Conservation (phyloP, 1,140 invertebrate genomes). For the Chlorops oryzae region DNA sequence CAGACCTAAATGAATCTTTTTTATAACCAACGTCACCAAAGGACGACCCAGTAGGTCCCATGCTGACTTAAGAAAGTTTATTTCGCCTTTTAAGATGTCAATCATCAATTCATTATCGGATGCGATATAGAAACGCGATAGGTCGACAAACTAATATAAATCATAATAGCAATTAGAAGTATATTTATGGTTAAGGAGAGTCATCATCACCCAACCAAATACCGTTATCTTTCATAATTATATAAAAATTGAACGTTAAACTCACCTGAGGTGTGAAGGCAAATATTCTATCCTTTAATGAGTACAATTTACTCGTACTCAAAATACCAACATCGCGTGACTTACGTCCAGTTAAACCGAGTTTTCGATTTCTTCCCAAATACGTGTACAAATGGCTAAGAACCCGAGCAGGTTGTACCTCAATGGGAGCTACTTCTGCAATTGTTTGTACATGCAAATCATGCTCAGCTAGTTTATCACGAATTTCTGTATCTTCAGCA, state of each 20-base stretch:
- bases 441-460: constrained; percentile 93
- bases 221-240: too few species aligned
- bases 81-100: constrained; percentile 93
- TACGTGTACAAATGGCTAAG: constrained; percentile 92
- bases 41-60: constrained; percentile 92
- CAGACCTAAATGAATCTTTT: constrained; percentile 88
- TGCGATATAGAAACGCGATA: constrained; percentile 92
- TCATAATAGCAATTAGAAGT: constrained; percentile 15
- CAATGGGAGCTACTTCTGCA: constrained; percentile 85
- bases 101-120: constrained; percentile 95
- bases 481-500: constrained; percentile 86
- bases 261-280: constrained; percentile 97
- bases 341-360: constrained; percentile 87
- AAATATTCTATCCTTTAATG: constrained; percentile 91
- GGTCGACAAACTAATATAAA: constrained; percentile 82
- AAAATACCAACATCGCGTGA: constrained; percentile 94
- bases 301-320: constrained; percentile 97
- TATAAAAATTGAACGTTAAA: constrained; percentile 13
- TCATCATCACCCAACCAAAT: too few species aligned
- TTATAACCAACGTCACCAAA: constrained; percentile 80
- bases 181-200: constrained; percentile 8
- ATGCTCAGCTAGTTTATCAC: constrained; percentile 80
- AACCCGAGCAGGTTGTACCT: constrained; percentile 92
- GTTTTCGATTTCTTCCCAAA: constrained; percentile 87
- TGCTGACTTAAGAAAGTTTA: constrained; percentile 92